A percentile compares a stretch with the other conserved stretches of the same genome.
Evolutionary conservation across 2,888 invertebrate species (phyloP).

Genomic region (Pemphredon lugubris): DNA sequence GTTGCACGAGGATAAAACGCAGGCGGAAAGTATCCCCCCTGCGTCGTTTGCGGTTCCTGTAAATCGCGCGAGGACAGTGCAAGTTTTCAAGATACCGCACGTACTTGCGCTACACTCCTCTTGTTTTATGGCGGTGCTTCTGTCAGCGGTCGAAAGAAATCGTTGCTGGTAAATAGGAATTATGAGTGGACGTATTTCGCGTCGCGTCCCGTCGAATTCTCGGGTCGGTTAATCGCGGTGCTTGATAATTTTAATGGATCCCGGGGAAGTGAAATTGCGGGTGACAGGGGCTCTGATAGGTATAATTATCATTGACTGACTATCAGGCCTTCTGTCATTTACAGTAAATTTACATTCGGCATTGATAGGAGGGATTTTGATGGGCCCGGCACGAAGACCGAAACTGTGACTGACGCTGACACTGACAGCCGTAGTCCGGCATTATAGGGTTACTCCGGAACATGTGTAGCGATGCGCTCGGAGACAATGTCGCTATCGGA

Average conservation of each 20-base stretch:
- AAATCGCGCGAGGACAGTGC: neutral
- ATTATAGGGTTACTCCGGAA: neutral
- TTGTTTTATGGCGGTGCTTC: too few relatives aligned
- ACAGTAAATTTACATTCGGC: constrained; percentile 54
- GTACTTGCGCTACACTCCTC: neutral
- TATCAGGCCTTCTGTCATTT: constrained; percentile 50
- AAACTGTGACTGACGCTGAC: constrained; percentile 26
- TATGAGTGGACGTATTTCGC: too few relatives aligned
- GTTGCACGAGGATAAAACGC: constrained; percentile 2
- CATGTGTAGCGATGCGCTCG: neutral
- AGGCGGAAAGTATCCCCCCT: constrained; percentile 6
- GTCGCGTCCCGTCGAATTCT: too few relatives aligned
- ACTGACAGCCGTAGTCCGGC: constrained; percentile 12
- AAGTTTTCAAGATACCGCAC: constrained; percentile 10
- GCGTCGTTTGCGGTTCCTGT: neutral
- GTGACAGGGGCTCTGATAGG: constrained; percentile 17
- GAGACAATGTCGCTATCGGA: too few relatives aligned
- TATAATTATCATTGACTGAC: constrained; percentile 53
- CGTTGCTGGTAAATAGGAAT: neutral
- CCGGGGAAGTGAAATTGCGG: constrained; percentile 35
- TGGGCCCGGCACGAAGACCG: constrained; percentile 16
- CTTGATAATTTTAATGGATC: constrained; percentile 51
- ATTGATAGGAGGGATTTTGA: constrained; percentile 37
- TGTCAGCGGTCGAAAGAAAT: constrained; percentile 2
- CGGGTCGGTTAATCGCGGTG: constrained; percentile 17